Evolutionary conservation across 2,888 invertebrate species (phyloP), one percentile per base, ranked within the genome.

Genomic region (Colletes collaris): DNA sequence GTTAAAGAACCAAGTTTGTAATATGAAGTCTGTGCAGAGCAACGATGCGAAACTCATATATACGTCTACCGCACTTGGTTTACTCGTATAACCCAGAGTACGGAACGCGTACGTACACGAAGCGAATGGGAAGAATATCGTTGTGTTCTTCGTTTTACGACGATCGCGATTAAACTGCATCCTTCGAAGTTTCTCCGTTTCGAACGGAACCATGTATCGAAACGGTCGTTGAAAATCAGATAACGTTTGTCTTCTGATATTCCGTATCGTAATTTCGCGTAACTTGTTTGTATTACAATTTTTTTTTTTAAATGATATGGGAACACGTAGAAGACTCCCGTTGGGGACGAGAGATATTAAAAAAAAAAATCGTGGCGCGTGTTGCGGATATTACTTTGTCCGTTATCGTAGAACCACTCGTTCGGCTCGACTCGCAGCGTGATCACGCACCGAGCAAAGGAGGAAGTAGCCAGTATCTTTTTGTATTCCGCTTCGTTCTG

Each of bases 401-500:
- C 58, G 46, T 77, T 78, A 78, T 76, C 77, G 49, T 55, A 8
- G 44, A 44, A 44, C 19, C 27, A 6, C 44, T 19, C 6, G 19
- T 13, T 60, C n/a, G 49, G 63, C 49, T n/a, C 40, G 35, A 7
- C 53, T 52, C 55, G 44, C 10, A 40, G 69, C 13, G 63, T 44
- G 75, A 75, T 75, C 50, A 49, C 49, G 56, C 71, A 55, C 63
- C 44, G 70, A 67, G 64, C 68, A 77, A 77, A 79, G 82, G 84
- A 89, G 89, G 86, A 85, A 82, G 80, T 82, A 83, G 79, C 59
- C 80, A 68, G 82, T 89, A 88, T 89, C 88, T 83, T 85, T 81
- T 86, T 86, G 87, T 88, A 85, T 89, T 88, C 87, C 89, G 86
- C 81, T 86, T 86, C 87, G 87, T 87, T 86, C 87, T 89, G 88